Base-by-base conservation (phyloP, 2,888 invertebrate species). In the Aquatica leii region DNA sequence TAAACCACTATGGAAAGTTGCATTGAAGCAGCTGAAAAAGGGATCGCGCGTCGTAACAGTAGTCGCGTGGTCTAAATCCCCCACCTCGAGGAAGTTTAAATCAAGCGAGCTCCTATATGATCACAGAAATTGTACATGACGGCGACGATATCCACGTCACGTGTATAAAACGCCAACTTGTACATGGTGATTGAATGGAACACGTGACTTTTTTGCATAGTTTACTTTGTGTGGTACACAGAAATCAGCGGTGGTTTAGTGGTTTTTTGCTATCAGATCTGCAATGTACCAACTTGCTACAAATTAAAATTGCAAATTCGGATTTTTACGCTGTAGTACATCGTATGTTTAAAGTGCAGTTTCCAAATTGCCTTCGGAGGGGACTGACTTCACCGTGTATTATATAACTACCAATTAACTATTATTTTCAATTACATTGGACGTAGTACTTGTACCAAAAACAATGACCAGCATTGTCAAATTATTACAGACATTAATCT, bases 101-200 rank as follows among this genome's bases (percentile, higher is more conserved):
- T 62, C 55, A 57, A 56, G 50, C 53, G 31, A 46, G 48, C 62
- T 58, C 35, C 55, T 58, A 21, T 49, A 52, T 54, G 54, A 55
- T 64, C 64, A 62, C 59, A 62, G 51, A 40, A 51, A 66, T 35
- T 55, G 54, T 34, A 61, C 64, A 56, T 58, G 67, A 61, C 65
- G 52, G 49, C 55, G 67, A 65, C 67, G 52, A 18, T 5, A 24
- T 37, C 12, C 50, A 65, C 67, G 67, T 67, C 61, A 65, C 20
- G 49, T 18, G 46, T 15, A 46, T 49, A 49, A n/a, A 24, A 20
- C 21, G 24, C 49, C 18, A 20, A 24, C 49, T 15, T 5, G 20
- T n/a, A 20, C 21, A n/a, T 24, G 49, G 21, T 49, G n/a, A 20
- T 40, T 40, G 40, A 40, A 31, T 31, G 4, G 18, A 46, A 18